Base-by-base conservation (phyloP, 2,888 invertebrate species). In the Chrysopilus asiliformis region DNA sequence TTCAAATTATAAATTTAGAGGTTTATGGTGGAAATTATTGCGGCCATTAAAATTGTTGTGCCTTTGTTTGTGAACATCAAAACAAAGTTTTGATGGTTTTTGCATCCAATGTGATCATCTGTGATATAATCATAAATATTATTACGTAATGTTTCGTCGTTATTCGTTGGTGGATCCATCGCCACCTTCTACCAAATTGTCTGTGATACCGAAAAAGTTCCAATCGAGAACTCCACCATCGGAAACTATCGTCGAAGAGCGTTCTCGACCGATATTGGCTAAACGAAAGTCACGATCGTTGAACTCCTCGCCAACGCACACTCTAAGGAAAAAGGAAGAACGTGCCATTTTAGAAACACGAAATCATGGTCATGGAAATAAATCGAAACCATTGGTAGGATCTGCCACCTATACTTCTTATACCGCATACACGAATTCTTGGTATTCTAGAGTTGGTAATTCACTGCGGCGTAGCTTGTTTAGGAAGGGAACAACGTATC, bases 71-170 rank as follows among this genome's bases (percentile, higher is more conserved):
- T n/a, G n/a, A n/a, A n/a, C n/a, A n/a, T n/a, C n/a, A n/a, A n/a
- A n/a, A n/a, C n/a, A n/a, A n/a, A n/a, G n/a, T n/a, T n/a, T n/a
- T n/a, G n/a, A n/a, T n/a, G n/a, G n/a, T n/a, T n/a, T n/a, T n/a
- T n/a, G n/a, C n/a, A n/a, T n/a, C n/a, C n/a, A n/a, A n/a, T n/a
- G n/a, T n/a, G n/a, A n/a, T n/a, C n/a, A n/a, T n/a, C n/a, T n/a
- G n/a, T n/a, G n/a, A n/a, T n/a, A n/a, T n/a, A n/a, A n/a, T n/a
- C n/a, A n/a, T n/a, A n/a, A n/a, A n/a, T n/a, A n/a, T n/a, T n/a
- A n/a, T n/a, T n/a, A n/a, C n/a, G n/a, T 43, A 42, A 58, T 58
- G 58, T 57, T 58, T 47, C 59, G 60, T 36, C 61, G 63, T 25
- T 58, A 56, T 49, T 63, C 63, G 26, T 49, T 58, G 18, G 53